Base-by-base conservation (phyloP, 2,797 vertebrate genomes). In the Sebastes steindachneri region DNA sequence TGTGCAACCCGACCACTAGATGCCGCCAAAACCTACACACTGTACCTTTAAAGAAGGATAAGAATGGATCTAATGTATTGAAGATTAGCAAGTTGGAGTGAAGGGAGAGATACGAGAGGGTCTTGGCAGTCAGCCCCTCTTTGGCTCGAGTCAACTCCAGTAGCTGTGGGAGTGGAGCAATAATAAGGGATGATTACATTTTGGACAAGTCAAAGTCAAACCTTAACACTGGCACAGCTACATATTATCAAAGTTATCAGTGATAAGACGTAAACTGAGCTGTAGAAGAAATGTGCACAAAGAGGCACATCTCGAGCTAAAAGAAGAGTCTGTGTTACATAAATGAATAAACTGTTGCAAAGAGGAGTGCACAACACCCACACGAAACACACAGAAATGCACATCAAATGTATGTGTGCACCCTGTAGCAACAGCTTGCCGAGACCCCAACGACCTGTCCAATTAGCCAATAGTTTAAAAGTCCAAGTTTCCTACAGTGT, bases 201-300 rank as follows among this genome's bases (percentile, higher is more conserved):
- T 81, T 88, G 83, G 82, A 92, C 81, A 79, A 85, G 85, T 92
- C 78, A 89, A 90, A 89, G 83, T 69, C 55, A 83, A 76, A 72
- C 51, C 65, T 84, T 37, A 70, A 74, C 69, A 74, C 80, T 79
- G 79, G 80, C 85, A 75, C 60, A 25, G 78, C 64, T 29, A 25
- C 71, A 68, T 29, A 75, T 45, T 17, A 45, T 82, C 73, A 73
- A 77, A 73, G 67, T 31, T 69, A 35, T 25, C 21, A 8, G 68
- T 75, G 88, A 79, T 72, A 62, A 84, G 65, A 79, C 21, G 21
- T 9, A 15, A 9, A 81, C 9, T 10, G 21, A 69, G 67, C 77
- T 89, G 64, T 21, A 12, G 67, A 59, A 68, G 35, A 82, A 83
- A 75, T 28, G 4, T 10, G 15, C 67, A 76, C 57, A 68, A 45